Evolutionary conservation across 2,888 invertebrate species (phyloP), one percentile per base, ranked within the genome.

Genomic region (Petrolisthes cinctipes): DNA sequence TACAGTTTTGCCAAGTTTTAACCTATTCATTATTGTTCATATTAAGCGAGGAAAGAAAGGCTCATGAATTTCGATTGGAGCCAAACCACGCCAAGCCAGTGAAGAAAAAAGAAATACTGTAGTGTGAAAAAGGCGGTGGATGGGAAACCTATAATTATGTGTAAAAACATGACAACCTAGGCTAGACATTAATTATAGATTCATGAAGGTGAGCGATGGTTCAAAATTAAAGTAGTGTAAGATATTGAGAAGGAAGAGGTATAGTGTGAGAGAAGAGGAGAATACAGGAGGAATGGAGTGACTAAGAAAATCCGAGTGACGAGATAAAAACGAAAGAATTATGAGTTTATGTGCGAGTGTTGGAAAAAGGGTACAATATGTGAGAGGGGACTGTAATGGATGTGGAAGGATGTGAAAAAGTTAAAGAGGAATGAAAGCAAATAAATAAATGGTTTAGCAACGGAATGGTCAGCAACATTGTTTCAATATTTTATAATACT

Each of bases 291-390:
- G 51, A 11, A 75, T 4, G 51, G 53, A 20, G 11, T 53, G 53
- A 78, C 20, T 53, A 54, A 14, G 76, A 37, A 37, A 78, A 0
- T 5, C 17, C 51, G 6, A 20, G 4, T 53, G 76, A 7, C 1
- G 14, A 78, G 9, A 14, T 5, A 76, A 54, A 17, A n/a, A 78
- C n/a, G n/a, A 54, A 78, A 17, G 75, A 53, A 37, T 53, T 78
- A 54, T 76, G 78, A n/a, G 54, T 54, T 37, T 37, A 14, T 75
- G 75, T 75, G 75, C 51, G 75, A 51, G 75, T 75, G 37, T 75
- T n/a, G 11, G 73, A 14, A 17, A 17, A 11, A 11, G 66, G 3
- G 76, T 37, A 17, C 76, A 17, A 53, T 37, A 68, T 76, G 6
- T 76, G 76, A 11, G 14, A 17, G 11, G 76, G 37, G 51, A 76